Evolutionary conservation across 2,888 invertebrate genomes (phyloP), one percentile per base, ranked within the genome.

Genomic region (Magallana nippona): DNA sequence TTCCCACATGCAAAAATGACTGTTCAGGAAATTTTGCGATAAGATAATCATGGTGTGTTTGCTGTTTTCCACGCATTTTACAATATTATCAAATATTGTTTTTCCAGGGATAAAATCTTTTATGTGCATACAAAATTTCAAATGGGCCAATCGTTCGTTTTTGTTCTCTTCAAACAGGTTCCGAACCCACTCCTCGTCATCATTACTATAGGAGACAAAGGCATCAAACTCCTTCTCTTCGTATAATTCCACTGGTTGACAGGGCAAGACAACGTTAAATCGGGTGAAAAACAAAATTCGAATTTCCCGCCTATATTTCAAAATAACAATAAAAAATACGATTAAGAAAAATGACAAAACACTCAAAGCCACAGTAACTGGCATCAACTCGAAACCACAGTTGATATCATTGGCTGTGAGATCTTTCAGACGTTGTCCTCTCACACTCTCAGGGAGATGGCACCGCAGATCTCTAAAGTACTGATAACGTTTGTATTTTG

Each of bases 1-100:
- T 93, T 98, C 98, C 94, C 97, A 97, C 86, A 97, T 96, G 93
- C 97, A 97, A 97, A 97, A 98, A 94, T 98, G 97, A 82, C 97
- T 98, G 94, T 97, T 97, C 91, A 98, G 96, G 94, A 98, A 98
- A 94, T 97, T 97, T 93, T 97, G 97, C 88, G 97, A 97, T 82
- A 98, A 95, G 88, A 98, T 96, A 96, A 98, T 96, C 90, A 98
- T 97, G 86, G 98, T 97, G 88, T 98, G 95, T 86, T 97, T 96
- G 87, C 97, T 97, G 71, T 97, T 96, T 94, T 98, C 97, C 78
- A 98, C 97, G 84, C 97, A 97, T 93, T 97, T 97, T 92, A 97
- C 96, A 92, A 98, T 97, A 88, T 97, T 97, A 94, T 98, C 98
- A 86, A 97, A 96, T 88, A 98, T 96, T 94, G 92, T 90, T 83